These are phyloP conservation scores for Netelia melanura DNA, from an alignment of 2,888 invertebrate genomes.

Conservation along the genomic window DNA sequence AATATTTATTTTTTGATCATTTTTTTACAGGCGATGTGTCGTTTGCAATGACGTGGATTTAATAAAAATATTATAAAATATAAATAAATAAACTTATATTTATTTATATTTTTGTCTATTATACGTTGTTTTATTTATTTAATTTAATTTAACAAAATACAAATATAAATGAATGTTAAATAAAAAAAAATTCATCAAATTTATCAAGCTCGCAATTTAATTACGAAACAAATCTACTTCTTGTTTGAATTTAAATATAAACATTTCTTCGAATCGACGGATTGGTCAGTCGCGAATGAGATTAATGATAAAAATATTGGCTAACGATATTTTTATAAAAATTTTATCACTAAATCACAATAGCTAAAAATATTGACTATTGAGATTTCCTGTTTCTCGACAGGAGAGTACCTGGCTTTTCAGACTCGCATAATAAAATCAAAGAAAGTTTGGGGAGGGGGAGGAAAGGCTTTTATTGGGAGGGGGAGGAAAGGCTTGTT, in stretches of 20 bases:
- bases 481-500: constrained; percentile 13
- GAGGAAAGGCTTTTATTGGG: background rate
- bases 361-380: too few species aligned
- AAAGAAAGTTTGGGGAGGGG: background rate
- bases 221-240: background rate
- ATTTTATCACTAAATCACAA: too few species aligned
- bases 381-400: too few species aligned
- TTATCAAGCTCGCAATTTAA: background rate
- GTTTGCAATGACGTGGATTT: too few species aligned
- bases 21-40: background rate
- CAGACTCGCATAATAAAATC: constrained; percentile 9
- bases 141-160: too few species aligned
- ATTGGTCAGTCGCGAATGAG: background rate
- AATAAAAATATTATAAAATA: too few species aligned
- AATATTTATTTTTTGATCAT: background rate
- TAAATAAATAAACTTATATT: too few species aligned
- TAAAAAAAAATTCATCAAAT: too few species aligned
- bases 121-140: too few species aligned
- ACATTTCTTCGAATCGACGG: background rate
- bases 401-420: background rate
- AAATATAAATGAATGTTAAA: too few species aligned
- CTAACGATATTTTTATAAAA: background rate
- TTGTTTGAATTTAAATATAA: background rate
- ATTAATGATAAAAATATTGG: background rate
- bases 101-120: too few species aligned